Percentiles rank a stretch among this genome's conserved stretches.
Conservation (phyloP, 2,888 invertebrate species). For the Temnothorax rugatulus region DNA sequence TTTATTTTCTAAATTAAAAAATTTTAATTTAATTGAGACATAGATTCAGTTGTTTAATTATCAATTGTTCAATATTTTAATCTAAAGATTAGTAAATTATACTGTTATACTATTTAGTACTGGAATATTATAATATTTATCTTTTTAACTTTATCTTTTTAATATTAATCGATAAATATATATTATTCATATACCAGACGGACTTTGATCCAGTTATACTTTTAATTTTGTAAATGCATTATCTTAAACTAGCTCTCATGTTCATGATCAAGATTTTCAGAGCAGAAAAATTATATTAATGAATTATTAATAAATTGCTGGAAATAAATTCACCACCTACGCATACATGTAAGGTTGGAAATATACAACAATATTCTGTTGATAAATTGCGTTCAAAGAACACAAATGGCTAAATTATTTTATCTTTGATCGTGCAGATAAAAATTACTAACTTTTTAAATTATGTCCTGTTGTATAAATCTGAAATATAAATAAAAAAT, state of each 20-base stretch:
- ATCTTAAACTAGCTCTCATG: not conserved
- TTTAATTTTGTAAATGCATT: not conserved
- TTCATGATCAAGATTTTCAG: not conserved
- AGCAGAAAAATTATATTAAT: not conserved
- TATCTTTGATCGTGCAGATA: not conserved
- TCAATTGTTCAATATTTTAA: not conserved
- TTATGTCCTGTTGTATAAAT: not conserved
- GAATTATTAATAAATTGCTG: not conserved
- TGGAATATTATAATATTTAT: too few species aligned
- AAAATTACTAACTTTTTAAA: slow-evolving; percentile 6
- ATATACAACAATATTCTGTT: not conserved
- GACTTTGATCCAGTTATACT: not conserved
- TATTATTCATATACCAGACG: not conserved
- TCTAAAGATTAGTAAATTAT: not conserved
- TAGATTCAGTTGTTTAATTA: not conserved
- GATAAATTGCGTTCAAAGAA: not conserved
- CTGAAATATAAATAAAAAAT: not conserved
- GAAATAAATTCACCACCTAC: not conserved
- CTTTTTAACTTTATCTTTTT: too few species aligned
- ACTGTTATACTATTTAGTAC: too few species aligned
- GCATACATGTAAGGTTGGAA: not conserved
- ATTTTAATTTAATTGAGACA: not conserved
- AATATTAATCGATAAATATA: too few species aligned
- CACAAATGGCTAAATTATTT: not conserved
- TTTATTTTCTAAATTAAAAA: not conserved